Conservation (phyloP, 2,888 invertebrate genomes). For the Cosmopolites sordidus region DNA sequence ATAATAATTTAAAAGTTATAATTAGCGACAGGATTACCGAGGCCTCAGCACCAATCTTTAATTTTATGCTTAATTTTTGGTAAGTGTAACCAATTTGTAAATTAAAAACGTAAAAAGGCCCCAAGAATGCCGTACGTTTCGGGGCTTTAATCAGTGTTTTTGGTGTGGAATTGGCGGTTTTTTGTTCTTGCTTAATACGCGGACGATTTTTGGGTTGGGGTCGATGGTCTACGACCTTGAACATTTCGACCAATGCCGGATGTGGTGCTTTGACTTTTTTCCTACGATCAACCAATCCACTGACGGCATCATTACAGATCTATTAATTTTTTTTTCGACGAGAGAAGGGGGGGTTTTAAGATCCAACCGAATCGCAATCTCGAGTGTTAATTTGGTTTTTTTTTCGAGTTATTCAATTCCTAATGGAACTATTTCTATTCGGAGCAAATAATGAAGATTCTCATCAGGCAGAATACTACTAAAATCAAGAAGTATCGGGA, state of each 20-base stretch:
- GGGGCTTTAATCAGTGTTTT: slow-evolving; percentile 19
- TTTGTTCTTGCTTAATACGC: slow-evolving; percentile 6
- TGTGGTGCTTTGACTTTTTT: background rate
- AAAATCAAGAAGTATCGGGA: no score
- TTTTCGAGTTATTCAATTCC: no score
- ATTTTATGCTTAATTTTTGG: slow-evolving; percentile 21
- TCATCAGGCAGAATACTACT: no score
- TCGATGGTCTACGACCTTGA: slow-evolving; percentile 18
- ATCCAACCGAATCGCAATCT: no score
- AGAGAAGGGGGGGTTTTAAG: no score
- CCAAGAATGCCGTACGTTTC: slow-evolving; percentile 8
- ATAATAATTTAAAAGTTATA: slow-evolving; percentile 5
- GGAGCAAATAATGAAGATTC: no score
- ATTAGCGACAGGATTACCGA: slow-evolving; percentile 10
- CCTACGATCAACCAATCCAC: background rate
- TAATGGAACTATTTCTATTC: no score
- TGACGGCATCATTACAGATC: background rate
- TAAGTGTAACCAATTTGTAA: slow-evolving; percentile 19
- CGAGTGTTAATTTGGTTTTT: no score
- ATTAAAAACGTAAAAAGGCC: slow-evolving; percentile 19
- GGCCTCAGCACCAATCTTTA: slow-evolving; percentile 16
- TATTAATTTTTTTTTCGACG: background rate
- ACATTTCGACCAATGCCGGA: slow-evolving; percentile 7
- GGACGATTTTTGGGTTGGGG: slow-evolving; percentile 3
- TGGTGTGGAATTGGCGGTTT: slow-evolving; percentile 10